Base-by-base conservation (phyloP, 1,140 invertebrate genomes). In the Neocloeon triangulifer region DNA sequence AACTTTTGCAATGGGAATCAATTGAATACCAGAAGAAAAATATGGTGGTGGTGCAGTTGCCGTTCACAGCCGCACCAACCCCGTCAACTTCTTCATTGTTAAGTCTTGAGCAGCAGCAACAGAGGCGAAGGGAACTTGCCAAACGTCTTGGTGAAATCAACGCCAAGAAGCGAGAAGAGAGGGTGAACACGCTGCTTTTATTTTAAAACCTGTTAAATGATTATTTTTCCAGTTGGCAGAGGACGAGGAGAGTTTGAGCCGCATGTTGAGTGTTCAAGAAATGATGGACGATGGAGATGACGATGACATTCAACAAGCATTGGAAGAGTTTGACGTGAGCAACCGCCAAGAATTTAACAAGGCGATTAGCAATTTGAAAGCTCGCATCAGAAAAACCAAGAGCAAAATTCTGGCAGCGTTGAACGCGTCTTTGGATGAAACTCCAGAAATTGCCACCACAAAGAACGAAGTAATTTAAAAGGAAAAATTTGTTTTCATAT, bases 211-310 rank as follows among this genome's bases (percentile, higher is more conserved):
- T n/a, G n/a, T n/a, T n/a, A n/a, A n/a, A n/a, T n/a, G n/a, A n/a
- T n/a, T n/a, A n/a, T n/a, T 38, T 34, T 42, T 51, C 20, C 39
- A 72, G 64, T 51, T 88, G 10, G 69, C 70, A 19, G 79, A 82
- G 55, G 82, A 91, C 50, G 81, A 91, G 49, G 77, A 88, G 43
- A 74, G 80, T 45, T 49, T 89, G 13, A 70, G 72, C 44, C 69
- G 82, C 37, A 52, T 89, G 15, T 51, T 77, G 31, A 64, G 70
- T 29, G 58, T 88, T 35, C 71, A 80, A 56, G 76, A 84, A 47
- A 51, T 79, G 37, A 52, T 77, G 32, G 69, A 76, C 40, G 75
- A 78, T 49, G 75, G 71, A 5, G 74, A 81, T 40, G 67, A 66
- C 3, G 68, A 77, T 36, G 70, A 78, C 49, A 69, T 74, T 40